Evolutionary conservation across 2,888 invertebrate species (phyloP).

Genomic region (Homarus gammarus): DNA sequence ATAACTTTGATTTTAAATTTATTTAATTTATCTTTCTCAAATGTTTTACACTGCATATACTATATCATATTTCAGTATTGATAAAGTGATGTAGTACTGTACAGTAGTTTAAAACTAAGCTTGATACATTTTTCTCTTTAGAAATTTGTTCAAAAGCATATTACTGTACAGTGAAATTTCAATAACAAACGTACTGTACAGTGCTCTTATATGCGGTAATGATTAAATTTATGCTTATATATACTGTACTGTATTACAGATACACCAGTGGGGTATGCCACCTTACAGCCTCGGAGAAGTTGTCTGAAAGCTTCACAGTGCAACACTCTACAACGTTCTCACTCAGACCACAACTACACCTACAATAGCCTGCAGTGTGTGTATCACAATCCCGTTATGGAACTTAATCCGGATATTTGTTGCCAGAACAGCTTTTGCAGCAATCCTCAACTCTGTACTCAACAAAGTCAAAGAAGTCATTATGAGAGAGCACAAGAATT

Average conservation of each 20-base stretch:
- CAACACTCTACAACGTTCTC: conserved; percentile 36
- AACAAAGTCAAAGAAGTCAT: not conserved
- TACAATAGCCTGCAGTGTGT: conserved; percentile 40
- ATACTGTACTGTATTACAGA: conserved; percentile 5
- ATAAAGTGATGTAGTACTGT: too few relatives aligned
- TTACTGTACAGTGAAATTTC: too few relatives aligned
- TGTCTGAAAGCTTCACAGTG: conserved; percentile 35
- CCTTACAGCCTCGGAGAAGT: conserved; percentile 41
- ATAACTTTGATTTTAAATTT: too few relatives aligned
- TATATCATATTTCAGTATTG: too few relatives aligned
- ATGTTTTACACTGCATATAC: too few relatives aligned
- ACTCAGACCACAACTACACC: conserved; percentile 35
- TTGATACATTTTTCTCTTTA: too few relatives aligned
- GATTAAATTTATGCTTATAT: too few relatives aligned
- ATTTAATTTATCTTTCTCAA: too few relatives aligned
- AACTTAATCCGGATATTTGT: not conserved
- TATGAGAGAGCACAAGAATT: conserved; percentile 10
- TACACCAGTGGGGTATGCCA: not conserved
- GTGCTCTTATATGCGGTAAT: too few relatives aligned
- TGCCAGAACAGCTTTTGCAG: not conserved
- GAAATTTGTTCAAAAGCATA: too few relatives aligned
- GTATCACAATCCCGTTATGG: not conserved
- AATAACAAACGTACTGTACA: too few relatives aligned
- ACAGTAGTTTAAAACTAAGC: too few relatives aligned
- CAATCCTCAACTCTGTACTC: conserved; percentile 33